Conservation (phyloP, 2,113 vertebrate species). For the Clarias gariepinus region DNA sequence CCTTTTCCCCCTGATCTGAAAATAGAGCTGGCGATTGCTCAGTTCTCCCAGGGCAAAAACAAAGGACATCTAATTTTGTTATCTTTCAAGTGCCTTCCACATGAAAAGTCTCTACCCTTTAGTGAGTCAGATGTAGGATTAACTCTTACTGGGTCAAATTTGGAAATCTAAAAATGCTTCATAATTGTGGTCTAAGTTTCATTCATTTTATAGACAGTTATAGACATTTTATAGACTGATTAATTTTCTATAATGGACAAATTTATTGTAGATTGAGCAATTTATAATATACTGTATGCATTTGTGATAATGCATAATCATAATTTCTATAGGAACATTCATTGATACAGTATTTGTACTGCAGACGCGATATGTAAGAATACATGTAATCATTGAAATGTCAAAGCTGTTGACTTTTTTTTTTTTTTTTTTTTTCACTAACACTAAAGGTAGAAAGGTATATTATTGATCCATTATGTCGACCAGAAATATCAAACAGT, state of each 20-base stretch:
- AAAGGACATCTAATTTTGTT: conserved; percentile 27
- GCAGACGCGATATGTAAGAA: not conserved
- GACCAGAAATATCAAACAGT: too few relatives aligned
- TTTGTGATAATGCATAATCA: not conserved
- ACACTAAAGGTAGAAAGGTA: too few relatives aligned
- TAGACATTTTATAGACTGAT: too few relatives aligned
- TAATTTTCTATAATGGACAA: not conserved
- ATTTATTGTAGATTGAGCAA: not conserved
- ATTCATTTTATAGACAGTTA: not conserved
- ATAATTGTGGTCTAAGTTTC: not conserved
- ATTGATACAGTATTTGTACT: too few relatives aligned
- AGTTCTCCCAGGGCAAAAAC: not conserved
- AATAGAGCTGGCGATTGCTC: conserved; percentile 41
- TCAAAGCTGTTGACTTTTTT: not conserved
- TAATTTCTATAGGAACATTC: not conserved
- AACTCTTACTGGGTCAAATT: not conserved
- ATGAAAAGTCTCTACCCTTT: not conserved
- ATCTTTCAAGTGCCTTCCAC: conserved; percentile 15
- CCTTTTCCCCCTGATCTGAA: conserved; percentile 25
- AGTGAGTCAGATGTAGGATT: conserved; percentile 4
- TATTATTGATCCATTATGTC: too few relatives aligned
- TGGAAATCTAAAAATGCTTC: not conserved
- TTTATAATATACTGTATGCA: not conserved
- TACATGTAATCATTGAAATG: not conserved
- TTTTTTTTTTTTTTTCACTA: too few relatives aligned